phyloP scores from a whole-genome alignment of 2,113 vertebrate genomes.

The Corythaixoides concolor region DNA sequence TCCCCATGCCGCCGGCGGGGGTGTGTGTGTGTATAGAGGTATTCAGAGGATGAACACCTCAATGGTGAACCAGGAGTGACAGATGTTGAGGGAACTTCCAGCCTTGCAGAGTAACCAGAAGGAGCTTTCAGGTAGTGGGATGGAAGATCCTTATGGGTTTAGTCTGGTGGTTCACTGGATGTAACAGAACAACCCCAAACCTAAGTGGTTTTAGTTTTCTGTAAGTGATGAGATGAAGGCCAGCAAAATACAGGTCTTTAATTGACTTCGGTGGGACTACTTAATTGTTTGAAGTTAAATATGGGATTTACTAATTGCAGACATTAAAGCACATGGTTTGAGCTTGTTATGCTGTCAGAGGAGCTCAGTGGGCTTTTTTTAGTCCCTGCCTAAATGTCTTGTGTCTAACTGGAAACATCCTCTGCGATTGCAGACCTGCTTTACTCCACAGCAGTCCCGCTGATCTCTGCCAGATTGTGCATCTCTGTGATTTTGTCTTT shows the following conservation, averaged over 20 bases:
- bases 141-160: background rate
- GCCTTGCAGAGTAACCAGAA: background rate
- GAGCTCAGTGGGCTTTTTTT: background rate
- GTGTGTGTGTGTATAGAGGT: background rate
- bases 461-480: background rate
- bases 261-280: background rate
- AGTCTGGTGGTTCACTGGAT: background rate
- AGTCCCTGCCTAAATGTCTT: background rate
- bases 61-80: background rate
- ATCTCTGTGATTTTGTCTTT: background rate
- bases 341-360: background rate
- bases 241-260: background rate
- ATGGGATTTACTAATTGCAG: background rate
- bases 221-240: background rate
- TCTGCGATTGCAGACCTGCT: background rate
- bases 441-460: rapidly evolving
- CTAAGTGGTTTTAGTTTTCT: background rate
- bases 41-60: background rate
- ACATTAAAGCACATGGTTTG: background rate
- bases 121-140: background rate
- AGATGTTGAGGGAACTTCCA: background rate
- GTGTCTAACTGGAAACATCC: background rate
- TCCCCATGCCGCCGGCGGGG: rapidly evolving
- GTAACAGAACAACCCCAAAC: background rate
- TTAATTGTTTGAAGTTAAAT: background rate